phyloP scores from a whole-genome alignment of 1,140 invertebrate genomes.

The Achroia grisella region DNA sequence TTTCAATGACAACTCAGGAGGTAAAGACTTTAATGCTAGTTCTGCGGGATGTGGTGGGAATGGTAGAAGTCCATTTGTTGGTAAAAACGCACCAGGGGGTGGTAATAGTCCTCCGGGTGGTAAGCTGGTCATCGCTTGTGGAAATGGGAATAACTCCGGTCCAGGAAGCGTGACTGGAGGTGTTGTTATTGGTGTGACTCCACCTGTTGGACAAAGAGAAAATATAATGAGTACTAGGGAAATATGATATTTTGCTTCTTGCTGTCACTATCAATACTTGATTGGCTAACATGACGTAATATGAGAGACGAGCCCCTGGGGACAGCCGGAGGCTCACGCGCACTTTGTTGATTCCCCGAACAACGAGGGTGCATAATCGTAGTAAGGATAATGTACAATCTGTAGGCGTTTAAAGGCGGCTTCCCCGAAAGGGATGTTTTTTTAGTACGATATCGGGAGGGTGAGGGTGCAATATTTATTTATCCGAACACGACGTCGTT shows the following conservation, averaged over 20 bases:
- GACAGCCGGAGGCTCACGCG: constrained; percentile 48
- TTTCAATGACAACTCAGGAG: constrained; percentile 52
- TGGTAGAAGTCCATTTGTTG: constrained; percentile 57
- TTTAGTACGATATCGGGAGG: constrained; percentile 67
- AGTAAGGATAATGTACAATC: constrained; percentile 73
- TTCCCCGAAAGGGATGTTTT: constrained; percentile 71
- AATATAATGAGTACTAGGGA: constrained; percentile 23
- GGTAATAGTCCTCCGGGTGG: constrained; percentile 70
- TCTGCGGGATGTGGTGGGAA: constrained; percentile 66
- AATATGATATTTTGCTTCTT: constrained; percentile 18
- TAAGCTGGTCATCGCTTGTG: constrained; percentile 63
- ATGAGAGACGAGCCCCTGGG: constrained; percentile 62
- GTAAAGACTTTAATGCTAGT: constrained; percentile 55
- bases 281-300: constrained; percentile 64
- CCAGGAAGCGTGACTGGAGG: constrained; percentile 71
- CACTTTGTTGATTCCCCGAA: constrained; percentile 64
- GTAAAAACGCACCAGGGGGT: constrained; percentile 66
- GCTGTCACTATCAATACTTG: constrained; percentile 34
- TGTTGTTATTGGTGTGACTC: constrained; percentile 50
- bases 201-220: constrained; percentile 63
- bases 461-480: constrained; percentile 73
- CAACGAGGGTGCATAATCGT: constrained; percentile 72
- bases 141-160: constrained; percentile 64
- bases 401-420: constrained; percentile 72
- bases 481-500: constrained; percentile 59